Evolutionary conservation across 2,113 vertebrate species (phyloP).

Genomic region (Zapus hudsonius): DNA sequence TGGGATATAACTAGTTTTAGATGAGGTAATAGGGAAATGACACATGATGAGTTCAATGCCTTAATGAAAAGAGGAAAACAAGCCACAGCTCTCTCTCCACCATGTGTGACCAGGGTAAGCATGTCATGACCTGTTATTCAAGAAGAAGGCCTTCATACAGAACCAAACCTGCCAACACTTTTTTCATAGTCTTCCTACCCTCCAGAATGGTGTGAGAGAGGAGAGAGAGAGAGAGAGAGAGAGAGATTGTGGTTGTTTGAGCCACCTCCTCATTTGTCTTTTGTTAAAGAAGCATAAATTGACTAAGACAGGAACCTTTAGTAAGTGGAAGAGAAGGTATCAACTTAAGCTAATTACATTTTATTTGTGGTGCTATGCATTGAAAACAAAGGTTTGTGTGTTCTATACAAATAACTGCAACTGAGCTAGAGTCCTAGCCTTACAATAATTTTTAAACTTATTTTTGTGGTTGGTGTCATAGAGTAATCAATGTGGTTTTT

Average conservation of each 20-base stretch:
- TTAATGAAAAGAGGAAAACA: not conserved
- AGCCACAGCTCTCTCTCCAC: not conserved
- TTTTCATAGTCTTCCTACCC: not conserved
- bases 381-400: not conserved
- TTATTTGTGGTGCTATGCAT: not conserved
- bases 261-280: not conserved
- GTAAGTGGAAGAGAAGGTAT: not conserved
- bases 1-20: not conserved
- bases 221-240: conserved; percentile 29
- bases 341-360: not conserved
- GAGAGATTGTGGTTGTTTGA: not conserved
- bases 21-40: not conserved
- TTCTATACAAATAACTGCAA: not conserved
- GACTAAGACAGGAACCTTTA: not conserved
- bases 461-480: not conserved
- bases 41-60: not conserved
- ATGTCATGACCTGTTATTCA: not conserved
- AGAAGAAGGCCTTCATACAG: not conserved
- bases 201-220: not conserved
- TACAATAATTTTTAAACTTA: not conserved
- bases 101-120: not conserved
- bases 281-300: not conserved
- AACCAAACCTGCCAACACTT: not conserved
- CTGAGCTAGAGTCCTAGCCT: not conserved
- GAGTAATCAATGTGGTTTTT: not conserved